phyloP scores from a whole-genome alignment of 2,113 vertebrate genomes.

The Harpagus bidentatus region DNA sequence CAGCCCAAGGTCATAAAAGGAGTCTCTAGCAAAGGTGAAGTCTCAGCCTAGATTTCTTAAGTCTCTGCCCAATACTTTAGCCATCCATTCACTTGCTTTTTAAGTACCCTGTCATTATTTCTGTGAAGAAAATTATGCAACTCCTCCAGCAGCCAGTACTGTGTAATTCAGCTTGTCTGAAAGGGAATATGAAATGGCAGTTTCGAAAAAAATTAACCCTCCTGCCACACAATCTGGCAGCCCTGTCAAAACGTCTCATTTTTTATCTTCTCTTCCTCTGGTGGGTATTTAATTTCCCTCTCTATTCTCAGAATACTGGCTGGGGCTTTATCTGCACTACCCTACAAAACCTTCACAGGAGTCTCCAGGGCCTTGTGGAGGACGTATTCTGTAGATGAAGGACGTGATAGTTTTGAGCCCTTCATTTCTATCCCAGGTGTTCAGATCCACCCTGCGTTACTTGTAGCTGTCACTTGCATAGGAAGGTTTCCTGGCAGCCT shows the following conservation, averaged over 20 bases:
- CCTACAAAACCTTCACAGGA: not conserved
- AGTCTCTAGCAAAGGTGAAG: not conserved
- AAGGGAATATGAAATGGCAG: slow-evolving; percentile 46
- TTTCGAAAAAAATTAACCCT: slow-evolving; percentile 42
- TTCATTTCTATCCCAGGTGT: not conserved
- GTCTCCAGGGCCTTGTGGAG: not conserved
- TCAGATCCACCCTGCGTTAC: not conserved
- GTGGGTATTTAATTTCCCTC: not conserved
- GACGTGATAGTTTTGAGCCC: fast-evolving
- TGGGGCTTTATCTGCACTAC: not conserved
- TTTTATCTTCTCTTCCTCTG: not conserved
- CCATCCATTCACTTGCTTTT: slow-evolving; percentile 18
- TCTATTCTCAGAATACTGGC: not conserved
- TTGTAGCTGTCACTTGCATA: not conserved
- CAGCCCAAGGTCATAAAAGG: not conserved
- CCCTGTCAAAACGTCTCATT: slow-evolving; percentile 30
- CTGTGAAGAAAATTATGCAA: slow-evolving; percentile 29
- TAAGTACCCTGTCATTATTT: slow-evolving; percentile 50
- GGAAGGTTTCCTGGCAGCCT: not conserved
- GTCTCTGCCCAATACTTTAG: not conserved
- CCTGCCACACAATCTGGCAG: slow-evolving; percentile 42
- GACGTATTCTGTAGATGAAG: fast-evolving
- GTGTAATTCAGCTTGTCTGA: slow-evolving; percentile 53
- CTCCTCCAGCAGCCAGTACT: slow-evolving; percentile 30
- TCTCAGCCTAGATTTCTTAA: slow-evolving; percentile 5